Evolutionary conservation across 2,888 invertebrate species (phyloP), one percentile per base, ranked within the genome.

Genomic region (Iphiclides podalirius): DNA sequence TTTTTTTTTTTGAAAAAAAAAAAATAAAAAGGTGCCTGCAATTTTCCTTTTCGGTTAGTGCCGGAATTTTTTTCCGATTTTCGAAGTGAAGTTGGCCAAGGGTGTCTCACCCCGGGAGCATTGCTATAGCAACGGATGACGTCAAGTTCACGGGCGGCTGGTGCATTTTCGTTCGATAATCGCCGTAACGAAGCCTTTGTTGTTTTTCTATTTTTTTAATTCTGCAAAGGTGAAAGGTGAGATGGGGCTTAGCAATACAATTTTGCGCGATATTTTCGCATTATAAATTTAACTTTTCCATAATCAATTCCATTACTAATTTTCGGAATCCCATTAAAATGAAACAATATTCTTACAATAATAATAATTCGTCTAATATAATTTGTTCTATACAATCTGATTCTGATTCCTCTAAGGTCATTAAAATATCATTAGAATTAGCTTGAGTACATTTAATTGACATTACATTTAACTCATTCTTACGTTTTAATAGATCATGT

Each of bases 71-170:
- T 55, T 64, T 62, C 61, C 60, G 58, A 52, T 64, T 42, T 61
- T 61, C 65, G 65, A 67, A 66, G 64, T 64, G 54, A 53, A 54
- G 54, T 58, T 49, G 47, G 60, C 61, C 65, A 62, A 66, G 67
- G 70, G 68, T 65, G 64, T 71, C 66, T 72, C 74, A 72, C 70
- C 72, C 79, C 68, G 74, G 75, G 73, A 77, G 73, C 60, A 79
- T 79, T 78, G 72, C 82, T 83, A 81, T 81, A 83, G 83, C 79
- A 82, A 82, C 77, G 70, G 60, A 73, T 79, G 77, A 79, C 86
- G 81, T 79, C 85, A 88, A 87, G 87, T 87, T 87, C 87, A 87
- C 67, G 85, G 85, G 73, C 83, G 81, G 70, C 72, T 83, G 78
- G 82, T 88, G 87, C 86, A 87, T 82, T 78, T 76, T 77, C 77